Evolutionary conservation across 2,888 invertebrate species (phyloP), one percentile per base, ranked within the genome.

Genomic region (Heteromurus nitidus): DNA sequence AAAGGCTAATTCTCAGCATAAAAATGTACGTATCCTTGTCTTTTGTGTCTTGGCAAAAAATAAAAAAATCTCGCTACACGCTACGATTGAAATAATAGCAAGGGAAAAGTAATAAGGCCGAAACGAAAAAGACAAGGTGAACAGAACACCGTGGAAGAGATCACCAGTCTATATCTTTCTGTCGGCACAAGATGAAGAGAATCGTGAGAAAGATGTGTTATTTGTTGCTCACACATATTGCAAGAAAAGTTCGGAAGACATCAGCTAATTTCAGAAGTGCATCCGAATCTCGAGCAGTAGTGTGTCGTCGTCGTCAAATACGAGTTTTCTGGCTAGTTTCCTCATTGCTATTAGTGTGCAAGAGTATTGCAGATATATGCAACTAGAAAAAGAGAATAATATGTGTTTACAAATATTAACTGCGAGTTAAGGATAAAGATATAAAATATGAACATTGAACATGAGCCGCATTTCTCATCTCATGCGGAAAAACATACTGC

Each of bases 231-330:
- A 26, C 60, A 24, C 11, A 26, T 58, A 47, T n/a, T 24, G 7
- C 22, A 24, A 22, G 24, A 7, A 22, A 7, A 24, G 22, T 20
- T 7, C 3, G 5, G 55, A 3, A 7, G 20, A 5, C 9, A 2
- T 22, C 24, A 7, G 67, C 75, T 75, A 75, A 75, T 75, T 75
- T 75, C 75, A 75, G 75, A 75, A 75, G 67, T 50, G 74, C 28
- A 60, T 44, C 36, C 36, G 72, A 72, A 44, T 13, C 24, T 68
- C 64, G 0, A 30, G 20, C 22, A n/a, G n/a, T n/a, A n/a, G n/a
- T n/a, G n/a, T n/a, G n/a, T n/a, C n/a, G n/a, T n/a, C n/a, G n/a
- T n/a, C n/a, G n/a, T n/a, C n/a, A n/a, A n/a, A n/a, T n/a, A n/a
- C n/a, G n/a, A n/a, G n/a, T n/a, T n/a, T n/a, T n/a, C n/a, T n/a